A percentile compares a stretch with the other conserved stretches of the same genome.
Evolutionary conservation across 2,113 vertebrate species (phyloP).

Genomic region (Petaurus breviceps): DNA sequence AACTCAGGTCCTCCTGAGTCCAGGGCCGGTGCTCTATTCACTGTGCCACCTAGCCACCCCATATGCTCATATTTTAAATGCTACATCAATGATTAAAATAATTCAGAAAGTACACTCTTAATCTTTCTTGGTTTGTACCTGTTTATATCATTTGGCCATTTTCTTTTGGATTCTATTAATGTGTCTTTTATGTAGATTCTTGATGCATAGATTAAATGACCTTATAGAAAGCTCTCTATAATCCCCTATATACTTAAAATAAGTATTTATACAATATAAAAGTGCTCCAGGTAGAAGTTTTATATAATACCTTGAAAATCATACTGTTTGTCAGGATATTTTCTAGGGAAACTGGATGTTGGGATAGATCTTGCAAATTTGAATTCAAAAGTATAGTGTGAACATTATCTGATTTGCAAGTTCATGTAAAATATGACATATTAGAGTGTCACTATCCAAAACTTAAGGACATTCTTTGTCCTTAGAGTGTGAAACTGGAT

Average conservation of each 20-base stretch:
- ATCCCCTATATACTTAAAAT: background rate
- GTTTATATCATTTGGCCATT: constrained; percentile 2
- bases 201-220: background rate
- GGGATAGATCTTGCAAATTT: background rate
- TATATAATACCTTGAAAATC: background rate
- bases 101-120: background rate
- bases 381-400: background rate
- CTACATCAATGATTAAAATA: background rate
- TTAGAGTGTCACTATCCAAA: background rate
- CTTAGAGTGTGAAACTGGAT: background rate
- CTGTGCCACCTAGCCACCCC: too few relatives aligned
- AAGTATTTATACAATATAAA: background rate
- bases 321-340: background rate
- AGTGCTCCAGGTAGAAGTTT: background rate
- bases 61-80: too few relatives aligned
- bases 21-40: too few relatives aligned
- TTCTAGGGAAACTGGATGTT: background rate
- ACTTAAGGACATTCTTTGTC: background rate
- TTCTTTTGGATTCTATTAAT: constrained; percentile 15
- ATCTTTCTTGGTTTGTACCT: background rate
- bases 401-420: background rate
- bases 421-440: background rate
- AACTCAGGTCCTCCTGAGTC: too few relatives aligned
- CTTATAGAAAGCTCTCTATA: background rate
- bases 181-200: background rate